phyloP scores from a whole-genome alignment of 2,113 vertebrate species.

The Vidua macroura region DNA sequence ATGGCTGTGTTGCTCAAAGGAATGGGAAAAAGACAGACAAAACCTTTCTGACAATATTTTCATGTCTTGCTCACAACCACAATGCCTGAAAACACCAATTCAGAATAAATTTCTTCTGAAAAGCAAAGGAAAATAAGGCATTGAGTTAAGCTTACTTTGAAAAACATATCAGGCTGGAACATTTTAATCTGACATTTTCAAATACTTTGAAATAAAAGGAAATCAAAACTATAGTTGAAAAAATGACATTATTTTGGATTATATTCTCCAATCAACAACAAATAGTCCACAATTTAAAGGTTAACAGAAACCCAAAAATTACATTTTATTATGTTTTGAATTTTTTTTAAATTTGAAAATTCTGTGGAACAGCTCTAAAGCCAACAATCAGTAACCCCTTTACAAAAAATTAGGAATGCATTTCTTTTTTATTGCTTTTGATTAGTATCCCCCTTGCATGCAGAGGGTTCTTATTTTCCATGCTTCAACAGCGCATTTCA shows the following conservation, averaged over 20 bases:
- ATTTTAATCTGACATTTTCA: not conserved
- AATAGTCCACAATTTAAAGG: not conserved
- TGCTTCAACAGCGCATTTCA: not conserved
- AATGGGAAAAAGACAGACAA: not conserved
- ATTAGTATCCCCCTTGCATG: not conserved
- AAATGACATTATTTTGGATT: not conserved
- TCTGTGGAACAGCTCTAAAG: not conserved
- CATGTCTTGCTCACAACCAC: not conserved
- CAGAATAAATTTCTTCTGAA: not conserved
- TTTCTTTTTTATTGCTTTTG: not conserved
- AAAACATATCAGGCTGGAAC: not conserved
- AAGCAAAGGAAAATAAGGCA: not conserved
- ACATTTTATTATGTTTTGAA: not conserved
- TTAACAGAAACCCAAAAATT: not conserved
- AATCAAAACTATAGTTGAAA: not conserved
- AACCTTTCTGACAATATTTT: not conserved
- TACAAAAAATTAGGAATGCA: not conserved
- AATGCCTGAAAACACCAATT: accelerated
- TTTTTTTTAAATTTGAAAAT: not conserved
- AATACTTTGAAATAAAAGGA: not conserved
- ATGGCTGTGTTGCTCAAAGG: not conserved
- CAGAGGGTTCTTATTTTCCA: not conserved
- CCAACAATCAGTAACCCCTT: not conserved
- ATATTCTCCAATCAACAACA: not conserved
- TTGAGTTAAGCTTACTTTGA: not conserved